These are phyloP conservation scores for Philotrypesis tridentata DNA, from an alignment of 1,140 invertebrate species.

Conservation along the genomic window DNA sequence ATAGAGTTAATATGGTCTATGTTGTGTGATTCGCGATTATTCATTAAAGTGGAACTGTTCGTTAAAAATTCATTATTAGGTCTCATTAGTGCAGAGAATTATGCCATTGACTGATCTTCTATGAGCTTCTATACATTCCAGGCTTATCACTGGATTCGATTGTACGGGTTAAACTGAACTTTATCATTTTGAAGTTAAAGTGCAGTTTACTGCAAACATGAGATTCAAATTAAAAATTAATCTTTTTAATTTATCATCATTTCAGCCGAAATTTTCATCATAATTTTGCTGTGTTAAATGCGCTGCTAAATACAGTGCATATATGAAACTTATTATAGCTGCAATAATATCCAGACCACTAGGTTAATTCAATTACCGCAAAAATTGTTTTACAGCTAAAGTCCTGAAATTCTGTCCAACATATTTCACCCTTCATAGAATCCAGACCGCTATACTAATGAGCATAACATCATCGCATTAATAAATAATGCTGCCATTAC, in stretches of 20 bases:
- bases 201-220: too few relatives aligned
- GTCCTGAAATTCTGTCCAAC: not conserved
- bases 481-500: not conserved
- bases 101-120: too few relatives aligned
- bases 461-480: not conserved
- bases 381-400: not conserved
- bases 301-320: not conserved
- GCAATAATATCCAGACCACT: not conserved
- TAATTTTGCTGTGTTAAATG: not conserved
- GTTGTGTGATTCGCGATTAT: not conserved
- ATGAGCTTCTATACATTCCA: too few relatives aligned
- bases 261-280: not conserved
- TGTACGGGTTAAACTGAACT: too few relatives aligned
- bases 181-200: too few relatives aligned
- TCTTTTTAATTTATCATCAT: too few relatives aligned
- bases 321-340: not conserved
- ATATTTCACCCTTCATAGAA: not conserved
- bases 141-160: too few relatives aligned
- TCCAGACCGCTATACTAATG: not conserved
- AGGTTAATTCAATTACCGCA: not conserved
- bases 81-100: too few relatives aligned
- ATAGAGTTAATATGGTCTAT: not conserved
- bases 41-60: too few relatives aligned
- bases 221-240: too few relatives aligned
- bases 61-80: too few relatives aligned